A percentile compares a stretch with the other conserved stretches of the same genome.
Conservation (phyloP, 2,113 vertebrate genomes). For the Psammodynastes pulverulentus region DNA sequence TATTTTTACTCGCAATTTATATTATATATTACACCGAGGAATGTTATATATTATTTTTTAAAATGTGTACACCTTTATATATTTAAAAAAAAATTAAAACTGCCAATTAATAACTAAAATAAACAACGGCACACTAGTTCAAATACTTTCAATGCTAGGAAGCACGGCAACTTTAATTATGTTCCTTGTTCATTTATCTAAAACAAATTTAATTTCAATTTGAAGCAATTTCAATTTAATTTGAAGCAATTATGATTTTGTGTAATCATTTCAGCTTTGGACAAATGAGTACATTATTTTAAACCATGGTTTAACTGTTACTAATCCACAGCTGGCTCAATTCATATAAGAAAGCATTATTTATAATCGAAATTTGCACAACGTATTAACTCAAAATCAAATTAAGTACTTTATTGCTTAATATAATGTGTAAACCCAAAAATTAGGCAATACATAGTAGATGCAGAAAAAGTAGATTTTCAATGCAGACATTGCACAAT, state of each 20-base stretch:
- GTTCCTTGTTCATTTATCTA: too few species aligned
- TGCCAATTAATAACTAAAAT: slow-evolving; percentile 37
- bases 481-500: background rate
- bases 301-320: background rate
- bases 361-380: too few species aligned
- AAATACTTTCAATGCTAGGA: background rate
- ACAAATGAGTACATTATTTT: too few species aligned
- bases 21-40: background rate
- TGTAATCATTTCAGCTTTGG: too few species aligned
- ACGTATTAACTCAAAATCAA: background rate
- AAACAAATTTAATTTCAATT: too few species aligned
- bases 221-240: too few species aligned
- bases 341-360: too few species aligned
- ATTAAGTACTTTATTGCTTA: background rate
- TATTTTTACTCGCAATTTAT: background rate
- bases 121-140: slow-evolving; percentile 46
- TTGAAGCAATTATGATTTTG: too few species aligned
- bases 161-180: background rate
- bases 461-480: background rate
- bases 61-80: background rate
- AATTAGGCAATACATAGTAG: background rate
- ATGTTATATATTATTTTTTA: background rate
- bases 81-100: background rate
- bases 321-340: too few species aligned
- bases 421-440: background rate